Evolutionary conservation across 2,113 vertebrate species (phyloP).

Genomic region (Motacilla tschutschensis): DNA sequence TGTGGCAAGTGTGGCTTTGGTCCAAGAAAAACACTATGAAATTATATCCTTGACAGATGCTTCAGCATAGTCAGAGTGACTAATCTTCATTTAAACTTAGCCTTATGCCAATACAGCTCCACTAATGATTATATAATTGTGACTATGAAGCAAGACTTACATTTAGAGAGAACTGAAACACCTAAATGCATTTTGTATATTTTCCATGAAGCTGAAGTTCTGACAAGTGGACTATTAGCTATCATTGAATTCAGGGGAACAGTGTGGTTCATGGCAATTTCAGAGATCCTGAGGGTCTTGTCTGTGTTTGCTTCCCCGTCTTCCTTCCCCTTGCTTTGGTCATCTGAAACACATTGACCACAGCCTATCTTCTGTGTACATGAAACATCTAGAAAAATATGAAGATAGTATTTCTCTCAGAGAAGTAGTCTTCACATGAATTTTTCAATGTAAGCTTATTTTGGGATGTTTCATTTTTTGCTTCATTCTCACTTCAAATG

Average conservation of each 20-base stretch:
- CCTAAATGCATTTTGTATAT: background rate
- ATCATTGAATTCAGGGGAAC: background rate
- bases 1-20: background rate
- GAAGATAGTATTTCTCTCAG: background rate
- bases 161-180: background rate
- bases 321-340: background rate
- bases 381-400: background rate
- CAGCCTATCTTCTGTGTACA: background rate
- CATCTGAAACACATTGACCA: background rate
- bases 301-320: background rate
- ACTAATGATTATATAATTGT: background rate
- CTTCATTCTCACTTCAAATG: background rate
- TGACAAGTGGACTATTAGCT: background rate
- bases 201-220: background rate
- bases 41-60: constrained; percentile 8
- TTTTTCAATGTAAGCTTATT: constrained; percentile 17
- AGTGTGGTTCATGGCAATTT: background rate
- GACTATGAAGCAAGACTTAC: background rate
- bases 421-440: background rate
- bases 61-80: background rate
- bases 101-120: background rate
- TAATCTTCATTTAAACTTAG: constrained; percentile 7
- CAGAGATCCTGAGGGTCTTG: background rate
- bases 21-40: background rate
- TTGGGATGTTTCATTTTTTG: constrained; percentile 7